Evolutionary conservation across 2,113 vertebrate genomes (phyloP), one percentile per base, ranked within the genome.

Genomic region (Eretmochelys imbricata): DNA sequence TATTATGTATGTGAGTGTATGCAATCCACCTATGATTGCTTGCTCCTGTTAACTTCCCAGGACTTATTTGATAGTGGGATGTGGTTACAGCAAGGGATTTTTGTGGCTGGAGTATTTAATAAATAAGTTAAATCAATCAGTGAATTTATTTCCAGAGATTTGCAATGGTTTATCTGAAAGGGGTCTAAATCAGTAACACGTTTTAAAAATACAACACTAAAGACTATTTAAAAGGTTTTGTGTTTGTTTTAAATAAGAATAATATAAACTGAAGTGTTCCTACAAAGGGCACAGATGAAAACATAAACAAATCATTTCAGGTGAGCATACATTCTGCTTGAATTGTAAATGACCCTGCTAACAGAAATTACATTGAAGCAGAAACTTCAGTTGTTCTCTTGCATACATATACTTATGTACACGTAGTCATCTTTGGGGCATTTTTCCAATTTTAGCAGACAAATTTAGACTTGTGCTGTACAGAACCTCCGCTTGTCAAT

Each of bases 221-320:
- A 85, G 38, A 93, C 20, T 24, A 42, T 82, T 87, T 38, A 89
- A 83, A 95, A 53, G 75, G 75, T 27, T 78, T 78, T 42, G 24
- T 76, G 80, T 84, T 87, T 54, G 59, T 90, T 95, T 93, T 80
- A 93, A 97, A 95, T 85, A 38, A 90, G n/a, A 84, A 86, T 95
- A 97, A 97, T 78, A 49, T 51, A 90, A 97, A 89, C 59, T 89
- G 95, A 95, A 97, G 83, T 87, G 55, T 92, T 96, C 31, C 75
- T 83, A 82, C 87, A 96, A 53, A 79, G 53, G 75, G 75, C 82
- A 91, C 62, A 88, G 4, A 92, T 14, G 35, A 72, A 86, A 91
- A 96, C 80, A 91, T 89, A 88, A 86, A 96, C 62, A 97, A 95
- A 97, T 93, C 87, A 69, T 87, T 96, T 87, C 62, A 92, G 89